Evolutionary conservation across 2,888 invertebrate genomes (phyloP).

Genomic region (Cecidostiba fungosa): DNA sequence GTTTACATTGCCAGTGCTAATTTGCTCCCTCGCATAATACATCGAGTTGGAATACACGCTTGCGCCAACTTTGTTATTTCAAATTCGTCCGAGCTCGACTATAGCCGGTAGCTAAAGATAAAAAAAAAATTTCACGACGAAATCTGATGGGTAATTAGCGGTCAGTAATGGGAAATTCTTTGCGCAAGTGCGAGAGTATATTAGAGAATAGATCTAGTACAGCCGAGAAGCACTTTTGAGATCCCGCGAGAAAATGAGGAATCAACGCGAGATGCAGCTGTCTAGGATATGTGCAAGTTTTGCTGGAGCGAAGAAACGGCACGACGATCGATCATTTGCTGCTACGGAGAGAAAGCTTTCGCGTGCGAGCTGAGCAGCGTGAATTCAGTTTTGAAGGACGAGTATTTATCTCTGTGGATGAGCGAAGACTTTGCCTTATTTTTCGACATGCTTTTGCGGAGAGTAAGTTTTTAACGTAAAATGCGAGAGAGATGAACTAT

Average conservation of each 20-base stretch:
- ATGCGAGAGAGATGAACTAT: too few relatives aligned
- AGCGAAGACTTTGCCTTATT: not conserved
- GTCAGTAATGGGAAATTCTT: slow-evolving; percentile 24
- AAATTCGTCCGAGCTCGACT: not conserved
- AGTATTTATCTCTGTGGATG: slow-evolving; percentile 26
- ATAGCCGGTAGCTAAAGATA: not conserved
- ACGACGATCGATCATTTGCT: slow-evolving; percentile 41
- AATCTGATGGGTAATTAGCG: not conserved
- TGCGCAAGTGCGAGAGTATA: too few relatives aligned
- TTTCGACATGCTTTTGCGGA: not conserved
- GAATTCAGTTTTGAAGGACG: slow-evolving; percentile 38
- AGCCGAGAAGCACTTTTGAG: not conserved
- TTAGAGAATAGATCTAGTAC: too few relatives aligned
- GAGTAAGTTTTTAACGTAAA: too few relatives aligned
- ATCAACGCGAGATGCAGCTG: slow-evolving; percentile 22
- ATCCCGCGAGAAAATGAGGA: slow-evolving; percentile 40
- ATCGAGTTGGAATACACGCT: not conserved
- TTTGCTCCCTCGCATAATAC: slow-evolving; percentile 9
- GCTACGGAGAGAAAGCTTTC: not conserved
- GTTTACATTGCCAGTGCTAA: slow-evolving; percentile 29
- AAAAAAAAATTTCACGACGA: not conserved
- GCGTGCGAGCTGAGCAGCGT: not conserved
- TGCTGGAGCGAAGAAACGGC: not conserved
- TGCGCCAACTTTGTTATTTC: not conserved
- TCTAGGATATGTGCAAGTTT: not conserved